Percentiles rank a stretch among this genome's conserved stretches.
phyloP scores from a whole-genome alignment of 1,140 invertebrate species.

The Leptinotarsa lineolata region DNA sequence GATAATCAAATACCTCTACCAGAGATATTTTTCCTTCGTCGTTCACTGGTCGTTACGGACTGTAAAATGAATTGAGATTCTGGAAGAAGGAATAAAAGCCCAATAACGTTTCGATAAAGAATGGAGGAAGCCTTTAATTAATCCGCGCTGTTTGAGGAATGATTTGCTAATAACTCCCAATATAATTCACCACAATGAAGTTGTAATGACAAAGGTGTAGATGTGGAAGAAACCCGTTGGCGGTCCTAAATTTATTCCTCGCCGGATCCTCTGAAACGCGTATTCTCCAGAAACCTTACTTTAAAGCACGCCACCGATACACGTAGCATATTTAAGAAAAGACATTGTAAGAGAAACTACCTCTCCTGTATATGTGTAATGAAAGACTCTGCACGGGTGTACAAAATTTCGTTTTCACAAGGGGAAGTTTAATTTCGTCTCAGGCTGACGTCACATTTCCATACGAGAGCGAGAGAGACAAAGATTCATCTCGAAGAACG shows the following conservation, averaged over 20 bases:
- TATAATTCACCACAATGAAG: conserved; percentile 23
- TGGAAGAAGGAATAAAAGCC: neutral
- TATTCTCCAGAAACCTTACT: conserved; percentile 31
- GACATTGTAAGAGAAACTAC: conserved; percentile 48
- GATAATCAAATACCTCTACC: too few species aligned
- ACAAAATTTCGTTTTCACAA: conserved; percentile 56
- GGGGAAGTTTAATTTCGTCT: conserved; percentile 56
- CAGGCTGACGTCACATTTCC: conserved; percentile 53
- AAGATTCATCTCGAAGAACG: conserved; percentile 26
- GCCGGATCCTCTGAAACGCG: conserved; percentile 15
- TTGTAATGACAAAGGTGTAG: conserved; percentile 31
- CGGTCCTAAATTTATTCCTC: conserved; percentile 20
- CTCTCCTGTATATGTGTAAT: conserved; percentile 51
- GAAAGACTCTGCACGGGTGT: conserved; percentile 55
- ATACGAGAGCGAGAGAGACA: conserved; percentile 47
- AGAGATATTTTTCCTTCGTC: neutral
- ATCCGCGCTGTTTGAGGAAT: conserved; percentile 20
- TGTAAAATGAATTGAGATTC: neutral
- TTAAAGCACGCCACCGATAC: conserved; percentile 39
- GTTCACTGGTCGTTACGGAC: neutral
- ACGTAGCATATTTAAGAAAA: conserved; percentile 49
- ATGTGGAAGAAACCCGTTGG: conserved; percentile 18
- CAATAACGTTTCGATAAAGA: conserved; percentile 3
- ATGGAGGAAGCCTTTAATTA: conserved; percentile 14
- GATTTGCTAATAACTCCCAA: conserved; percentile 26